Percentiles rank a stretch among this genome's conserved stretches.
Evolutionary conservation across 2,113 vertebrate species (phyloP).

Genomic region (Salvelinus alpinus): DNA sequence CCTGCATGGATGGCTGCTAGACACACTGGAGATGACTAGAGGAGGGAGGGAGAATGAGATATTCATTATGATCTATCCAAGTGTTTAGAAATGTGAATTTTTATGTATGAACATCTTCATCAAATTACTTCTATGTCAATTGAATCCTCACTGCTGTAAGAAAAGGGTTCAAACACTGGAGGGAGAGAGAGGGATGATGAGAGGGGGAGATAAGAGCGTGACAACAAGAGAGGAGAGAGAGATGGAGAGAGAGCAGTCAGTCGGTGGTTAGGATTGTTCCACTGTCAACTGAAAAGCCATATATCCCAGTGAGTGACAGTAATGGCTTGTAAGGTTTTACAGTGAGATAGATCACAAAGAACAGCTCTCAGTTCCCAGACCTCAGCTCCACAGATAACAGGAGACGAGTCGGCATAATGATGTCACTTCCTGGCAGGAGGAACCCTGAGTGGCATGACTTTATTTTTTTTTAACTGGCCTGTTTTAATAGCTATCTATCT

Average conservation of each 20-base stretch:
- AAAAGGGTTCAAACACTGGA: not conserved
- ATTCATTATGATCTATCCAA: too few species aligned
- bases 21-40: slow-evolving; percentile 94
- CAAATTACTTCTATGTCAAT: too few species aligned
- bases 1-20: slow-evolving; percentile 93
- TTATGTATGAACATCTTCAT: too few species aligned
- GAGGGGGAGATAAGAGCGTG: not conserved
- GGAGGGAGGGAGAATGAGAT: slow-evolving; percentile 6
- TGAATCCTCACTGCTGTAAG: not conserved
- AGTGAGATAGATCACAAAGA: not conserved
- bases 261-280: too few species aligned
- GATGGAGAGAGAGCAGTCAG: slow-evolving; percentile 2
- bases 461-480: too few species aligned
- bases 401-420: slow-evolving; percentile 62
- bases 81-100: too few species aligned
- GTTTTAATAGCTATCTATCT: too few species aligned
- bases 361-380: not conserved
- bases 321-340: not conserved
- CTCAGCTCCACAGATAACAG: slow-evolving; percentile 34
- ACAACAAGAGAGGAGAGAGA: slow-evolving; percentile 9
- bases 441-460: slow-evolving; percentile 26
- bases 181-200: not conserved
- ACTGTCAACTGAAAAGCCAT: too few species aligned
- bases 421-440: slow-evolving; percentile 53
- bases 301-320: too few species aligned